Evolutionary conservation across 2,113 vertebrate species (phyloP).

Genomic region (Rhagologus leucostigma): DNA sequence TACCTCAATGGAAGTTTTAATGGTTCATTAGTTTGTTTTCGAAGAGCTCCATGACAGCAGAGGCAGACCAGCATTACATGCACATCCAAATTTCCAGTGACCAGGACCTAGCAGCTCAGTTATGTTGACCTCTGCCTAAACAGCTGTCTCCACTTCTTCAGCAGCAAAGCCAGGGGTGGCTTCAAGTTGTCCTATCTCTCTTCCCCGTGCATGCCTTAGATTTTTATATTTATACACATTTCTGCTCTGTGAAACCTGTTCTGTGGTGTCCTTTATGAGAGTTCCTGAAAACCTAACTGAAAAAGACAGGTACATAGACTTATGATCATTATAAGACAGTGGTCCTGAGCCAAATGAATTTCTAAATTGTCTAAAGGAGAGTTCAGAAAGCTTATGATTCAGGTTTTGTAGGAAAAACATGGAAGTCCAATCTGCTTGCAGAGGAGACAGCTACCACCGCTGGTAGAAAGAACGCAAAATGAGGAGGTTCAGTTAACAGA

Average conservation of each 20-base stretch:
- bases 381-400: neutral
- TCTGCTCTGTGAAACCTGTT: neutral
- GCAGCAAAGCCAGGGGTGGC: neutral
- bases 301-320: neutral
- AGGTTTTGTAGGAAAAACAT: neutral
- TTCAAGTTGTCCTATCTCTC: neutral
- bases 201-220: neutral
- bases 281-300: neutral
- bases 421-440: neutral
- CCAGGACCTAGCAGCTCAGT: neutral
- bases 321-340: neutral
- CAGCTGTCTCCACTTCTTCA: neutral
- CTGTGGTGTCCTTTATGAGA: neutral
- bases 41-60: neutral
- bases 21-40: conserved; percentile 3
- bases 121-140: neutral
- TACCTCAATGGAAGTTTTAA: neutral
- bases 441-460: fast-evolving
- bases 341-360: neutral
- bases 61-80: neutral
- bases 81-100: neutral
- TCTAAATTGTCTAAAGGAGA: neutral
- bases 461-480: neutral
- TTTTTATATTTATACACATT: neutral
- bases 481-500: neutral